Evolutionary conservation across 2,113 vertebrate genomes (phyloP).

Genomic region (Acrocephalus kingi): DNA sequence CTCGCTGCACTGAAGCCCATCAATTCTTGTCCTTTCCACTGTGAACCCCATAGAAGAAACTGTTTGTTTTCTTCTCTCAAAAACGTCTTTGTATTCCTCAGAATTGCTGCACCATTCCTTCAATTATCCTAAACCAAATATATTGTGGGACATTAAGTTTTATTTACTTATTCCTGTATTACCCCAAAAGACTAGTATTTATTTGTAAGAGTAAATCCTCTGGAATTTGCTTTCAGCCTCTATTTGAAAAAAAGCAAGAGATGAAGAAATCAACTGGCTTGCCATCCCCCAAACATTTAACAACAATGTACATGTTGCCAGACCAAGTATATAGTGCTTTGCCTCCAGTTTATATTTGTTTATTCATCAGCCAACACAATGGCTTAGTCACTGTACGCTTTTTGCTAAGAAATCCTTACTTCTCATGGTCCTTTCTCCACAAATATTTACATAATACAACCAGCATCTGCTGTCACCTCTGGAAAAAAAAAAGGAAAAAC

Average conservation of each 20-base stretch:
- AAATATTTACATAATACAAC: background rate
- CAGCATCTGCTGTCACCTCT: background rate
- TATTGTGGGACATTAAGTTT: background rate
- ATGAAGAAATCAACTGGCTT: background rate
- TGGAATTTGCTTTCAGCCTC: background rate
- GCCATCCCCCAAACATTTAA: background rate
- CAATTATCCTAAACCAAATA: background rate
- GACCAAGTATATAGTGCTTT: background rate
- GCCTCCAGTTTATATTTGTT: background rate
- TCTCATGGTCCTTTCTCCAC: background rate
- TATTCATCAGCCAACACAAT: background rate
- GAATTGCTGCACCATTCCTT: background rate
- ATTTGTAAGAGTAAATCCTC: background rate
- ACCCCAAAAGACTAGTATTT: background rate
- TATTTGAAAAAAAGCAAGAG: background rate
- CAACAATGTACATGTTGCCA: accelerated
- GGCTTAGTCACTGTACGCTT: background rate
- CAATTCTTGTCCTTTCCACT: background rate
- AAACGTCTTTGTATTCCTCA: background rate
- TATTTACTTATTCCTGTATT: background rate
- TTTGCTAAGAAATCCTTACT: background rate
- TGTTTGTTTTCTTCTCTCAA: background rate
- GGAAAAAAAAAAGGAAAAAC: background rate
- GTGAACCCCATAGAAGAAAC: background rate
- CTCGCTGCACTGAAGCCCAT: background rate